These are phyloP conservation scores for Nibea albiflora DNA, from an alignment of 2,113 vertebrate genomes.

Conservation along the genomic window DNA sequence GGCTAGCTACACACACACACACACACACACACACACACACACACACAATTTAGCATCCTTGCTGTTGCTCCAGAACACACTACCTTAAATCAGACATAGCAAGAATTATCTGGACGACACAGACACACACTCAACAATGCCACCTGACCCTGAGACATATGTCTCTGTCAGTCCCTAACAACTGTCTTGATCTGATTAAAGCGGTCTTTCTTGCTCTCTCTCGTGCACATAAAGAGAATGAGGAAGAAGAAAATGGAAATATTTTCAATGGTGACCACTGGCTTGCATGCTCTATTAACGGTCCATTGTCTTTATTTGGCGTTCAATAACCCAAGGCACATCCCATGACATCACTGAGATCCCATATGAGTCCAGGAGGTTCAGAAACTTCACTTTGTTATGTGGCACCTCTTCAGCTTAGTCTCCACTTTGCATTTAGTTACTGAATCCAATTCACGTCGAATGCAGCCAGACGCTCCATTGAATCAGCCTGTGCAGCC, in stretches of 20 bases:
- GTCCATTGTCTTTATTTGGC: slow-evolving; percentile 4
- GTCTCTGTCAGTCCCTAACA: slow-evolving; percentile 59
- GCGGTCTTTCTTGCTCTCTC: not conserved
- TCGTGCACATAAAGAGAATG: not conserved
- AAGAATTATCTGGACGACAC: not conserved
- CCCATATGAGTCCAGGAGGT: not conserved
- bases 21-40: slow-evolving; percentile 17
- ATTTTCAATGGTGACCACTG: not conserved
- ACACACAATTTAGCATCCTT: slow-evolving; percentile 1
- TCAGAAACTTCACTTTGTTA: slow-evolving; percentile 9
- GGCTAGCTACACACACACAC: not conserved
- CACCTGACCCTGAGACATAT: slow-evolving; percentile 58
- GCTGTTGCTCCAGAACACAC: not conserved
- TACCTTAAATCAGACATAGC: not conserved
- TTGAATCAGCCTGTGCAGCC: slow-evolving; percentile 40
- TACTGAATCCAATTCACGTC: slow-evolving; percentile 24
- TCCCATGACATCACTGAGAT: slow-evolving; percentile 1
- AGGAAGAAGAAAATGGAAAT: not conserved
- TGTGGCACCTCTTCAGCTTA: not conserved
- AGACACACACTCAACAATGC: slow-evolving; percentile 19
- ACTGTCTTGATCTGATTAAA: slow-evolving; percentile 26
- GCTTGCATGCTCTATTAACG: slow-evolving; percentile 11
- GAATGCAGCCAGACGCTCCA: slow-evolving; percentile 49
- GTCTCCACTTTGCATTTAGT: slow-evolving; percentile 14
- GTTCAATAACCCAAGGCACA: slow-evolving; percentile 3